Evolutionary conservation across 2,113 vertebrate genomes (phyloP).

Genomic region (Scartelaos histophorus): DNA sequence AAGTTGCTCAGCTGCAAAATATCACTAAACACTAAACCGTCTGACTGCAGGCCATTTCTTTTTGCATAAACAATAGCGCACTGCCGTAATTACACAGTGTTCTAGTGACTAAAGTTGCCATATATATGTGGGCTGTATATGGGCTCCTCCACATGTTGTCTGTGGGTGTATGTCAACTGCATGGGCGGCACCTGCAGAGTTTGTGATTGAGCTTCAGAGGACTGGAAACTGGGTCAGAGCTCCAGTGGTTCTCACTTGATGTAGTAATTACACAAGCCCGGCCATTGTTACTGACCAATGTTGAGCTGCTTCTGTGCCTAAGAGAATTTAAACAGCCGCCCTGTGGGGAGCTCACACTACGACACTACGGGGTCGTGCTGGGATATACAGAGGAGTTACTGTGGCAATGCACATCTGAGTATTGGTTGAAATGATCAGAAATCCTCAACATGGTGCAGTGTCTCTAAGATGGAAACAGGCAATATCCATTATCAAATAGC

Average conservation of each 20-base stretch:
- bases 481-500: no score
- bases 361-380: slow-evolving; percentile 1
- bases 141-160: not conserved
- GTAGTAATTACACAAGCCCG: slow-evolving; percentile 44
- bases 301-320: slow-evolving; percentile 12
- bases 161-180: not conserved
- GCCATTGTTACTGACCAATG: slow-evolving; percentile 31
- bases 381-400: not conserved
- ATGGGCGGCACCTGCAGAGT: slow-evolving; percentile 34
- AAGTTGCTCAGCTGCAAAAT: no score
- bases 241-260: slow-evolving; percentile 19
- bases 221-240: slow-evolving; percentile 56
- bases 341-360: slow-evolving; percentile 26
- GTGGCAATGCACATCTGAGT: not conserved
- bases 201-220: slow-evolving; percentile 40
- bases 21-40: no score
- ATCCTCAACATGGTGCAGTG: no score
- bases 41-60: no score
- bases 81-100: no score
- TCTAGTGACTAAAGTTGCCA: no score
- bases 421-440: not conserved
- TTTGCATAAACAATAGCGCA: no score
- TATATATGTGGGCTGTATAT: not conserved
- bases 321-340: slow-evolving; percentile 8
- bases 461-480: no score